A percentile compares a stretch with the other conserved stretches of the same genome.
These are phyloP conservation scores for Pitta sordida DNA, from an alignment of 2,113 vertebrate species.

Conservation along the genomic window DNA sequence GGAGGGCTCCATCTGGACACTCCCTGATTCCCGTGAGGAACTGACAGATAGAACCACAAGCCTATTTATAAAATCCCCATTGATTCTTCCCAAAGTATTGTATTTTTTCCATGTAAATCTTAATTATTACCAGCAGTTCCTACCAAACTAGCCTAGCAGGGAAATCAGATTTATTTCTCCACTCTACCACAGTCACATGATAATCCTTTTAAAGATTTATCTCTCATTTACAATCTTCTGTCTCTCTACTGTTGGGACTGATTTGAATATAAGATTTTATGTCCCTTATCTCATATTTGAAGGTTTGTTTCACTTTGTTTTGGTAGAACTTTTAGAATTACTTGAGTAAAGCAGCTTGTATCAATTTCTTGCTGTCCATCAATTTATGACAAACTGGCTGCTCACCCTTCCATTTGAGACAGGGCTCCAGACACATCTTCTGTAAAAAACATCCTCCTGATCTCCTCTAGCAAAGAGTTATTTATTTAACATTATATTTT, in stretches of 20 bases:
- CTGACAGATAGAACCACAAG: not conserved
- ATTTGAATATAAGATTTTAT: not conserved
- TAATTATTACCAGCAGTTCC: not conserved
- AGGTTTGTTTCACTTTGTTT: not conserved
- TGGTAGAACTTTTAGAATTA: not conserved
- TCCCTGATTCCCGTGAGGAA: not conserved
- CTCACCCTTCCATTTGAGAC: not conserved
- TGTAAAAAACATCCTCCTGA: not conserved
- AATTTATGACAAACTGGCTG: not conserved
- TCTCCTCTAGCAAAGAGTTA: not conserved
- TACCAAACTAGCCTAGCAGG: not conserved
- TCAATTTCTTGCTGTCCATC: not conserved
- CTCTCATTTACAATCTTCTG: not conserved
- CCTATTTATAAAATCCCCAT: not conserved
- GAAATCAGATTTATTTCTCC: not conserved
- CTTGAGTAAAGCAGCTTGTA: not conserved
- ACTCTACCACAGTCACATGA: rapidly evolving
- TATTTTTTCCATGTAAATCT: not conserved
- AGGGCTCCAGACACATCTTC: not conserved
- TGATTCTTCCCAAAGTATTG: not conserved
- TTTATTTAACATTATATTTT: not conserved
- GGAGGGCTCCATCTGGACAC: not conserved
- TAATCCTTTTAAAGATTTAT: not conserved
- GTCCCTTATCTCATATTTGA: not conserved
- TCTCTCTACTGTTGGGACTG: not conserved